These are phyloP conservation scores for Coracopsis vasa DNA, from an alignment of 2,113 vertebrate genomes.

Conservation along the genomic window DNA sequence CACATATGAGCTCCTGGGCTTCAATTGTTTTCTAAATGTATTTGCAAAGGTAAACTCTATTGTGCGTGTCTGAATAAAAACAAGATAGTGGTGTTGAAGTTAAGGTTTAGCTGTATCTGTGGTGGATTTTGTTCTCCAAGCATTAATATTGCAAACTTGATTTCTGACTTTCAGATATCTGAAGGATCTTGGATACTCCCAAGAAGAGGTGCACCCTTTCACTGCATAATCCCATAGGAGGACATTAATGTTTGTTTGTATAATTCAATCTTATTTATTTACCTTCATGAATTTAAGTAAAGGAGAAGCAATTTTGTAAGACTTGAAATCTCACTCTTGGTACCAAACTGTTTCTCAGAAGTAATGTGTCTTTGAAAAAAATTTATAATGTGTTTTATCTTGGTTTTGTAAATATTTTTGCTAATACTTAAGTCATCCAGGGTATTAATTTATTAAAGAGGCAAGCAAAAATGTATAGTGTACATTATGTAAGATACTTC, in stretches of 20 bases:
- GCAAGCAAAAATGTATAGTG: conserved; percentile 3
- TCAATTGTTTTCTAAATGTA: background rate
- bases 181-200: conserved; percentile 73
- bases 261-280: conserved; percentile 49
- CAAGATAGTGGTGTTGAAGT: background rate
- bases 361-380: conserved; percentile 32
- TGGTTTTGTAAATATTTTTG: conserved; percentile 74
- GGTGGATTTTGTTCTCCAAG: background rate
- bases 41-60: background rate
- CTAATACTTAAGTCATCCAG: conserved; percentile 48
- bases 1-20: background rate
- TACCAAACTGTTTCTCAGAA: conserved; percentile 64
- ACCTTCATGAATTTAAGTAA: conserved; percentile 39
- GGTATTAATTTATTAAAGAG: conserved; percentile 52
- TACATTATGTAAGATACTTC: conserved; percentile 8
- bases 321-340: conserved; percentile 54
- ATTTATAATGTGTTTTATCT: conserved; percentile 70
- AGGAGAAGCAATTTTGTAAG: conserved; percentile 66
- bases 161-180: conserved; percentile 72
- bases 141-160: background rate
- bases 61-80: background rate
- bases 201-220: conserved; percentile 75
- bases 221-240: conserved; percentile 54
- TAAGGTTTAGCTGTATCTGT: background rate
- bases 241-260: background rate